Percentiles rank a stretch among this genome's conserved stretches.
Evolutionary conservation across 92 coral and sea anemone genomes (phyloP).

Genomic region (Palythoa caribaeorum): DNA sequence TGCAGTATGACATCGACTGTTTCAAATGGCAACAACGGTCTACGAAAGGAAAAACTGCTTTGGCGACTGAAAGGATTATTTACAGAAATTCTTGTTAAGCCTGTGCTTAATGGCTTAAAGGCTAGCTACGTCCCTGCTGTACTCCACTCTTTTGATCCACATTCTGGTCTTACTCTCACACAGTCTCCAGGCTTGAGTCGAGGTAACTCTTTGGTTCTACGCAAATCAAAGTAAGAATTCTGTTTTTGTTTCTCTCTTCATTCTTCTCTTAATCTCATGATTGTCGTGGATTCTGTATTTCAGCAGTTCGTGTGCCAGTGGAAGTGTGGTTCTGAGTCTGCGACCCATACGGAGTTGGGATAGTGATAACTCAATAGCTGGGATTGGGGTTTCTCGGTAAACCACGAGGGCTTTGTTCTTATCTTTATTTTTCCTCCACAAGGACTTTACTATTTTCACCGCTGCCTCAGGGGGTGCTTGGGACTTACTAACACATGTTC

Average conservation of each 20-base stretch:
- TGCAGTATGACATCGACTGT: no score
- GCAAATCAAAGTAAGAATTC: constrained; percentile 42
- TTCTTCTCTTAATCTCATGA: constrained; percentile 32
- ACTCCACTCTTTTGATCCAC: constrained; percentile 6
- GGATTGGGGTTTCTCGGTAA: constrained; percentile 62
- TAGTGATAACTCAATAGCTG: constrained; percentile 56
- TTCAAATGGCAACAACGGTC: no score
- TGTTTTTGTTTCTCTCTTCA: constrained; percentile 38
- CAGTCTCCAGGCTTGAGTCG: constrained; percentile 47
- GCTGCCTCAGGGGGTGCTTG: constrained; percentile 53
- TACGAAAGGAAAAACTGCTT: no score
- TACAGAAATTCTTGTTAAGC: no score
- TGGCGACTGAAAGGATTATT: no score
- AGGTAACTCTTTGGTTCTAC: constrained; percentile 46
- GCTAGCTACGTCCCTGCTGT: not conserved
- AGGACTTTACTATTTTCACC: constrained; percentile 26
- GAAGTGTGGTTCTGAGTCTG: constrained; percentile 56
- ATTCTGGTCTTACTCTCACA: constrained; percentile 43
- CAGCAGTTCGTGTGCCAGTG: constrained; percentile 55
- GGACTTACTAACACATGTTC: constrained; percentile 50
- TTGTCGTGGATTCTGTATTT: not conserved
- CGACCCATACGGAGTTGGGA: constrained; percentile 67
- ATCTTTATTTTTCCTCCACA: no score
- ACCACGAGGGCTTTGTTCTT: no score
- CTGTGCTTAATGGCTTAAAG: no score